Evolutionary conservation across 2,113 vertebrate genomes (phyloP), one percentile per base, ranked within the genome.

Genomic region (Baryphthengus martii): DNA sequence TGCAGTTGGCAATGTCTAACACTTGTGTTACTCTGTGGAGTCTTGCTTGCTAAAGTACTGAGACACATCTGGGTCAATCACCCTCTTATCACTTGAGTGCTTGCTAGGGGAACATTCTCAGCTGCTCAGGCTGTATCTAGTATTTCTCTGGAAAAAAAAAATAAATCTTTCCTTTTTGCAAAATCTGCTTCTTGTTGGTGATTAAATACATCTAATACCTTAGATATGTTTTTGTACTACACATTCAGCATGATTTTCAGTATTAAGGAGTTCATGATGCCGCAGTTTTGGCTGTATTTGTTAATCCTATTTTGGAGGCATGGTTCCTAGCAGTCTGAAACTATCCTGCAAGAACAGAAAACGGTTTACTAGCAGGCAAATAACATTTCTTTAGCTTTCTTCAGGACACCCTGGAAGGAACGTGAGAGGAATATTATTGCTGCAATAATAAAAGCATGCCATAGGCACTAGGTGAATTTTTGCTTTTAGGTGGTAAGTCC

Each of bases 401-500:
- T 61, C 26, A 49, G 31, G 35, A 49, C 17, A 31, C 19, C n/a
- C 45, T 90, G 58, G 25, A 72, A 92, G 20, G 49, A 56, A 17
- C 25, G 13, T 56, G 33, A 61, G 37, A 40, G 13, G 17, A 71
- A 11, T 68, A 3, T 21, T 76, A 24, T 18, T 85, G 39, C 61
- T 88, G 37, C 6, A 37, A 10, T 53, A 68, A 18, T n/a, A 50
- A 52, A 10, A 47, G 23, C 19, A 23, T 40, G 11, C 37, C 4
- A 2, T 31, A 20, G 0, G 0, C 8, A 44, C 18, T 14, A 70
- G 19, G 8, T 65, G 33, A 47, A 23, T 44, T 53, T 55, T 31
- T 68, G 19, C 18, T 21, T 89, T 56, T 81, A 42, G 21, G 3
- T 56, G 1, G 11, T 45, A 74, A 47, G 24, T 62, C 49, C 23